Evolutionary conservation across 1,140 invertebrate species (phyloP), one percentile per base, ranked within the genome.

Genomic region (Drosophila grimshawi): DNA sequence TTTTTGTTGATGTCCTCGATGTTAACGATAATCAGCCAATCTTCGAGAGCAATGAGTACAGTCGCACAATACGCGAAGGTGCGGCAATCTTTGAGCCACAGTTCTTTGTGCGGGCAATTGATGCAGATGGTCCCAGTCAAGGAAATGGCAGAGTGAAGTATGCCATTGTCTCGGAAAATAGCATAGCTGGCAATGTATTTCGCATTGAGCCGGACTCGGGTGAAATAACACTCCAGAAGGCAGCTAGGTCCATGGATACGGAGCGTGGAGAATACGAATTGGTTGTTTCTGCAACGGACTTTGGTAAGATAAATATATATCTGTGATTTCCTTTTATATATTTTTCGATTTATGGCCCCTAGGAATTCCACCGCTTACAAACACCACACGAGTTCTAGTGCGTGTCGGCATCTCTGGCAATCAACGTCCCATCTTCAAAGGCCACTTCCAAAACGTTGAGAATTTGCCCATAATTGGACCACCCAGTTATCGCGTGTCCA

Each of bases 11-110:
- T 48, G 92, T 97, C 0, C 83, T 95, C 4, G 96, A 97, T 85
- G 94, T 96, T 0, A 98, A 98, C 86, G 97, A 98, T 86, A 98
- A 98, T 81, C 94, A 94, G 43, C 97, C 97, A 0, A 81, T 94
- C 0, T 98, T 98, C 92, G 95, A 96, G 60, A 93, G 94, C 33
- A 79, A 91, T 0, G 95, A 96, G 60, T 98, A 97, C 76, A 94
- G 95, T 49, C 93, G 96, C 56, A 96, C 95, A 6, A 94, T 96
- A 37, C 93, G 96, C 74, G 96, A 97, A 83, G 95, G 94, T 4
- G 95, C 95, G 0, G 94, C 94, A 5, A 94, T 93, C 78, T 96
- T 97, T 85, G 95, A 97, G 81, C 96, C 96, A 0, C 96, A 96
- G 65, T 94, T 97, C 63, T 95, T 96, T 67, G 94, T 97, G 4